Conservation (phyloP, 37 sponge, comb jelly and placozoan genomes). For the Beroe forskalii region DNA sequence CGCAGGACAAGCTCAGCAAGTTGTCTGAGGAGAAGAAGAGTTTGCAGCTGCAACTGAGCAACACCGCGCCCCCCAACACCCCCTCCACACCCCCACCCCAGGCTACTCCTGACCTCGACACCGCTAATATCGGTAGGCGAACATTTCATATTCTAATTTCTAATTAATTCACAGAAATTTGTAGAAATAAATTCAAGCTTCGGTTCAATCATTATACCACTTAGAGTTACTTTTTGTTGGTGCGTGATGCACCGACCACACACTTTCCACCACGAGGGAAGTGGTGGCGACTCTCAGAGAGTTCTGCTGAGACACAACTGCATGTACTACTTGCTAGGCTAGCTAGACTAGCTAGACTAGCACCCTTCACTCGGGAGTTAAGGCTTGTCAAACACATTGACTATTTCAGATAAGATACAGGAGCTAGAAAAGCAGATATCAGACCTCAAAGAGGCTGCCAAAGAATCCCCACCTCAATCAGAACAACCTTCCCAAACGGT, state of each 20-base stretch:
- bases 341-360: too few relatives aligned
- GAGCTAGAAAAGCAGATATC: conserved; percentile 37
- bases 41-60: conserved; percentile 41
- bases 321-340: too few relatives aligned
- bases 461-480: background rate
- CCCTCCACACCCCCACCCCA: conserved; percentile 10
- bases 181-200: background rate
- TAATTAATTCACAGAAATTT: too few relatives aligned
- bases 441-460: background rate
- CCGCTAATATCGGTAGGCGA: background rate
- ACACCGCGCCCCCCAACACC: background rate
- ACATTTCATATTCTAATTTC: too few relatives aligned
- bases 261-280: too few relatives aligned
- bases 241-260: too few relatives aligned
- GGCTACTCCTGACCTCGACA: background rate
- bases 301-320: too few relatives aligned
- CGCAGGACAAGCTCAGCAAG: conserved; percentile 35
- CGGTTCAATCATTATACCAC: background rate
- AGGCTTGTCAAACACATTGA: background rate
- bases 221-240: too few relatives aligned
- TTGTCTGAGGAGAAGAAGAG: conserved; percentile 28
- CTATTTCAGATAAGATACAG: conserved; percentile 13
- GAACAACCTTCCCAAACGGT: conserved; percentile 7
- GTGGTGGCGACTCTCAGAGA: too few relatives aligned
- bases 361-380: too few relatives aligned